phyloP scores from a whole-genome alignment of 2,888 invertebrate genomes.

The Branchipolynoe longqiensis region DNA sequence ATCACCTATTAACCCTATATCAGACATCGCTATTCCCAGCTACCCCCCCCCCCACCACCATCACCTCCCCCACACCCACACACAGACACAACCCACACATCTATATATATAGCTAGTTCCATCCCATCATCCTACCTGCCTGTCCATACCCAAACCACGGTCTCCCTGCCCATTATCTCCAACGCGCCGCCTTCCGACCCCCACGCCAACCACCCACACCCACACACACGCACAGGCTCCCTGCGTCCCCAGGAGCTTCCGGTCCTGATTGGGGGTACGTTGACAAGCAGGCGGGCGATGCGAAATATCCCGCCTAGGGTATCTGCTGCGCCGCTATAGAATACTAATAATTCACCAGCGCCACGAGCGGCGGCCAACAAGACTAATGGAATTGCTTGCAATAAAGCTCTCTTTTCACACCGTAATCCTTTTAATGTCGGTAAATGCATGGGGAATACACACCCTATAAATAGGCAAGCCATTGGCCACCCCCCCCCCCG shows the following conservation, averaged over 20 bases:
- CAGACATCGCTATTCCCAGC: too few species aligned
- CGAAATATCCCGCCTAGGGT: background rate
- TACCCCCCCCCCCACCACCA: too few species aligned
- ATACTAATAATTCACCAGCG: constrained; percentile 6
- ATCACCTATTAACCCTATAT: too few species aligned
- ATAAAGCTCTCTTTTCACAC: constrained; percentile 1
- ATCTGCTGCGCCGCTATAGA: background rate
- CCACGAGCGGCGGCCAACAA: background rate
- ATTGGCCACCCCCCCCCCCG: too few species aligned
- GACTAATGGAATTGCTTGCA: constrained; percentile 12
- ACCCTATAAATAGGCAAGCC: background rate
- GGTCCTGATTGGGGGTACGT: background rate
- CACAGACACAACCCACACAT: too few species aligned
- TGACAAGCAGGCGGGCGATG: background rate
- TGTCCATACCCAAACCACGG: too few species aligned
- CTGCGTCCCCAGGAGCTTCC: background rate
- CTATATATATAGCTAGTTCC: too few species aligned
- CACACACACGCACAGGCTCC: background rate
- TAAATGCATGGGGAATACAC: background rate
- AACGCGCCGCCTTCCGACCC: too few species aligned
- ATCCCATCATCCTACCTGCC: too few species aligned
- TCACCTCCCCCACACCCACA: too few species aligned
- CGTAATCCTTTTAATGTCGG: constrained; percentile 12
- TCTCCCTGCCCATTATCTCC: too few species aligned
- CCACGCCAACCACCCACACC: too few species aligned